A percentile compares a stretch with the other conserved stretches of the same genome.
Evolutionary conservation across 2,797 vertebrate genomes (phyloP).

Genomic region (Phalloptychus januarius): DNA sequence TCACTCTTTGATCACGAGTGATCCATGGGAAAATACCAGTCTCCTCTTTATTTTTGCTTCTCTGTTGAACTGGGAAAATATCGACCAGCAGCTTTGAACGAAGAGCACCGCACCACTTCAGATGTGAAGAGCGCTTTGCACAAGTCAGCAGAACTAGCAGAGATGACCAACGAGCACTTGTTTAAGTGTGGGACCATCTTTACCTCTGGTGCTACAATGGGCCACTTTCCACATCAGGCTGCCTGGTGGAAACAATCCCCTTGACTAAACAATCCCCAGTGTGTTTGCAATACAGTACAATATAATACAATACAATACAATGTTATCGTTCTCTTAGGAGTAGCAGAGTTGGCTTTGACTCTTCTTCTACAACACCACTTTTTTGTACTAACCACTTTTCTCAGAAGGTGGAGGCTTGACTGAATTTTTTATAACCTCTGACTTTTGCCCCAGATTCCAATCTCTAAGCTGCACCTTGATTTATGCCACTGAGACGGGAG

Average conservation of each 20-base stretch:
- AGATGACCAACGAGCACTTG: constrained; percentile 52
- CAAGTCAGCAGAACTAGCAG: constrained; percentile 30
- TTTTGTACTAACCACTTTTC: constrained; percentile 80
- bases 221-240: constrained; percentile 32
- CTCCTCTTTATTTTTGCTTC: constrained; percentile 34
- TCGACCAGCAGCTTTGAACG: constrained; percentile 55
- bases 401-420: constrained; percentile 77
- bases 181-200: constrained; percentile 36
- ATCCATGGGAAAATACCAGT: constrained; percentile 21
- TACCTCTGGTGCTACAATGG: constrained; percentile 32
- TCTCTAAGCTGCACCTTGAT: constrained; percentile 79
- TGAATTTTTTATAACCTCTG: constrained; percentile 76
- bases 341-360: constrained; percentile 32
- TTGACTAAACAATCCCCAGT: constrained; percentile 37
- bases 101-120: constrained; percentile 50
- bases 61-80: constrained; percentile 33
- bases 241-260: constrained; percentile 35
- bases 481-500: constrained; percentile 73
- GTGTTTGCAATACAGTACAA: constrained; percentile 39
- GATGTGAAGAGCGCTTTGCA: constrained; percentile 44
- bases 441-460: constrained; percentile 58
- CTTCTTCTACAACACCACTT: constrained; percentile 25
- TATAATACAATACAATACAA: constrained; percentile 41
- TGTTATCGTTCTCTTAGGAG: constrained; percentile 39
- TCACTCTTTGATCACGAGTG: constrained; percentile 34